Percentiles rank a stretch among this genome's conserved stretches.
Conservation (phyloP, 2,888 invertebrate genomes). For the Temnothorax rugatulus region DNA sequence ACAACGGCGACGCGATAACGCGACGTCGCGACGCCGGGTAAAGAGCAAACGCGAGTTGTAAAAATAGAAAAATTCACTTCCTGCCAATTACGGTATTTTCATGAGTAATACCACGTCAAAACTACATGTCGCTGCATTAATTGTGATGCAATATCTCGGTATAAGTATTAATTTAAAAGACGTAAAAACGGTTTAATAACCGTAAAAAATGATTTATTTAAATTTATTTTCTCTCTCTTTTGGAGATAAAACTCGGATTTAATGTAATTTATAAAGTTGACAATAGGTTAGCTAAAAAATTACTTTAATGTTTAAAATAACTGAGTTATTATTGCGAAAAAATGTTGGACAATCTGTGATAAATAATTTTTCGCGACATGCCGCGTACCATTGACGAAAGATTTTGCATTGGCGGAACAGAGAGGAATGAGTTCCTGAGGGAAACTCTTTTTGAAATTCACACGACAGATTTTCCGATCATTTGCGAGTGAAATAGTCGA, state of each 20-base stretch:
- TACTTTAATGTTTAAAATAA: background rate
- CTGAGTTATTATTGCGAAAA: background rate
- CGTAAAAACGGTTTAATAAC: background rate
- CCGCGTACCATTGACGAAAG: background rate
- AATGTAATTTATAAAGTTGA: background rate
- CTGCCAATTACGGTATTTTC: background rate
- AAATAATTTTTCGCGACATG: slow-evolving; percentile 14
- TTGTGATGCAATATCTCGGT: background rate
- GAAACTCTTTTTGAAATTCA: slow-evolving; percentile 41
- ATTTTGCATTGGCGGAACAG: background rate
- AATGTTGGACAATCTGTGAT: background rate
- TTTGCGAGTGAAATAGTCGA: slow-evolving; percentile 55
- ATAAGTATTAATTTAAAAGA: background rate
- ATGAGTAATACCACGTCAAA: background rate
- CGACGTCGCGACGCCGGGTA: slow-evolving; percentile 22
- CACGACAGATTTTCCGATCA: slow-evolving; percentile 54
- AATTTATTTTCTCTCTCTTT: background rate
- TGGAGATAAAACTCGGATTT: background rate
- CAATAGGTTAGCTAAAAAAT: background rate
- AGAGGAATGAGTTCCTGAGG: background rate
- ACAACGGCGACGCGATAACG: slow-evolving; percentile 20
- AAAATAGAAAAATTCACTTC: background rate
- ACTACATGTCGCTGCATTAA: background rate
- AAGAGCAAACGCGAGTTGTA: background rate
- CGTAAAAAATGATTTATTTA: background rate